Percentiles rank a stretch among this genome's conserved stretches.
phyloP scores from a whole-genome alignment of 2,888 invertebrate genomes.

The Pyrrhosoma nymphula region DNA sequence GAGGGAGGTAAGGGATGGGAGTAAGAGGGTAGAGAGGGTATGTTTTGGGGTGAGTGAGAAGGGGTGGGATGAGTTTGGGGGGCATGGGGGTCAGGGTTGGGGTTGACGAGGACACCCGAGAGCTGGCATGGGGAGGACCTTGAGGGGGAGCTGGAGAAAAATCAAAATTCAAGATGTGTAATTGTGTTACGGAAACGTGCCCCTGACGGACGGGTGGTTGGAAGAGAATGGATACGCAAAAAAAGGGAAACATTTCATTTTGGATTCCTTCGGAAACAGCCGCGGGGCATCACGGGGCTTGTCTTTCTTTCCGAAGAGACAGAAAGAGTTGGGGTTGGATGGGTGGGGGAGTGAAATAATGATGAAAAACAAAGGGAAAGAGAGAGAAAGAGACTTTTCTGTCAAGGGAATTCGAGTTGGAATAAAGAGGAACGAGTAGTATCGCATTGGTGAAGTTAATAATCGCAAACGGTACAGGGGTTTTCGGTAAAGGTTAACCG shows the following conservation, averaged over 20 bases:
- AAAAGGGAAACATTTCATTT: conserved; percentile 48
- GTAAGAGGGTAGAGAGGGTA: not conserved
- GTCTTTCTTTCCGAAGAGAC: not conserved
- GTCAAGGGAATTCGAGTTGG: not conserved
- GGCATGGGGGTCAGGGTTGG: not conserved
- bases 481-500: not conserved
- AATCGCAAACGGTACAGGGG: not conserved
- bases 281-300: conserved; percentile 2
- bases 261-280: conserved; percentile 54
- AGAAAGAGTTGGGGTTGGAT: not conserved
- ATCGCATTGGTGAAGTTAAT: not conserved
- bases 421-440: not conserved
- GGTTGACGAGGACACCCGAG: too few relatives aligned
- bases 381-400: not conserved
- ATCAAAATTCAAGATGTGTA: conserved; percentile 59
- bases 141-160: not conserved
- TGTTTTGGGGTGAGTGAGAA: not conserved
- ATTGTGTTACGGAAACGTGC: conserved; percentile 45
- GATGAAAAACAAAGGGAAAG: not conserved
- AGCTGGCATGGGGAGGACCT: not conserved
- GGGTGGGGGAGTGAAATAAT: not conserved
- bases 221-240: conserved; percentile 24
- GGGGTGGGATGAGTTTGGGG: not conserved
- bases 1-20: not conserved
- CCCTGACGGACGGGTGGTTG: conserved; percentile 40